A percentile compares a stretch with the other conserved stretches of the same genome.
Conservation (phyloP, 2,797 vertebrate genomes). For the Borostomias antarcticus region DNA sequence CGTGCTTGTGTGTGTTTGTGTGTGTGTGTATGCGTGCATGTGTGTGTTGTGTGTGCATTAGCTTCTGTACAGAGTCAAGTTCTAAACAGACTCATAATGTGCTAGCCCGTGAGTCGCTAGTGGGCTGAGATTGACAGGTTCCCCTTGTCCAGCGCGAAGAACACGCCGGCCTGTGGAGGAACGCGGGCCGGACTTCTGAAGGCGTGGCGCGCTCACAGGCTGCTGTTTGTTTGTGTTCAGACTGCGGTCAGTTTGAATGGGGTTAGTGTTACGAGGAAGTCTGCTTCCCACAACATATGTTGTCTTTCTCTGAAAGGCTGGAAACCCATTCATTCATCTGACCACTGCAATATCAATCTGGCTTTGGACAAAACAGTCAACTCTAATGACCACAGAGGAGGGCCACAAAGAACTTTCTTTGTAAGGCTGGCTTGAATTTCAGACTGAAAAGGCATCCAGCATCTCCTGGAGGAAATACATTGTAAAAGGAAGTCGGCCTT, state of each 20-base stretch:
- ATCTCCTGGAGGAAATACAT: neutral
- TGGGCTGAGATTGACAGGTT: slow-evolving; percentile 41
- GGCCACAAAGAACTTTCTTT: neutral
- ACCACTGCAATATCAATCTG: slow-evolving; percentile 37
- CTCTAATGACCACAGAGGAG: slow-evolving; percentile 14
- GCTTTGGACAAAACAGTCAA: slow-evolving; percentile 24
- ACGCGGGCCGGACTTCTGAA: slow-evolving; percentile 23
- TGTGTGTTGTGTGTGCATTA: neutral
- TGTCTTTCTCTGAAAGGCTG: slow-evolving; percentile 45
- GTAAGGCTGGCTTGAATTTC: neutral
- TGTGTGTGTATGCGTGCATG: neutral
- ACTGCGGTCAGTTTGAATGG: slow-evolving; percentile 62
- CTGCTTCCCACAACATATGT: slow-evolving; percentile 56
- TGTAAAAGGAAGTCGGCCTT: neutral
- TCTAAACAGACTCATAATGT: slow-evolving; percentile 35
- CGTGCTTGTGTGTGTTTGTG: neutral
- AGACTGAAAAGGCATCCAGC: neutral
- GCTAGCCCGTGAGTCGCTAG: slow-evolving; percentile 42
- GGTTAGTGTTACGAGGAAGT: slow-evolving; percentile 46
- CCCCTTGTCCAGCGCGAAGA: slow-evolving; percentile 50
- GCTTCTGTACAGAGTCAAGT: neutral
- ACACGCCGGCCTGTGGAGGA: slow-evolving; percentile 40
- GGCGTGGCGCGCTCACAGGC: slow-evolving; percentile 40
- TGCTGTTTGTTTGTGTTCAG: slow-evolving; percentile 71
- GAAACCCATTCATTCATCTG: slow-evolving; percentile 43